Evolutionary conservation across 2,113 vertebrate genomes (phyloP).

Genomic region (Montifringilla adamsi): DNA sequence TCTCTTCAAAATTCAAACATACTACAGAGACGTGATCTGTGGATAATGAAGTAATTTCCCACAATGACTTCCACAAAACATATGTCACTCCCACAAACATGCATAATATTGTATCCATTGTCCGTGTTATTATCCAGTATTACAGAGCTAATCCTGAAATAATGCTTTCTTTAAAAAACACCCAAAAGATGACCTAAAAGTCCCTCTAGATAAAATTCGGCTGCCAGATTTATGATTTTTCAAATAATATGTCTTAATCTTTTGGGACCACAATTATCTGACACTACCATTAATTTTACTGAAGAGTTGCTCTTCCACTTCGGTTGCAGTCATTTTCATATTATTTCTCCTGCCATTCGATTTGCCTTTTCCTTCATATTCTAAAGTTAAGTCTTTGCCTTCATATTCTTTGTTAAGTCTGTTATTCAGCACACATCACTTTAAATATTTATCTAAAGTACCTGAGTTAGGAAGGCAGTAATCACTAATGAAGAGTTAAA

Average conservation of each 20-base stretch:
- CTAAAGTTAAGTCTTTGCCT: not conserved
- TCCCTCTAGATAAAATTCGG: not conserved
- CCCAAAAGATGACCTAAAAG: not conserved
- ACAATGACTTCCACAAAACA: no score
- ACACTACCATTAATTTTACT: not conserved
- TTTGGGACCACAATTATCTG: not conserved
- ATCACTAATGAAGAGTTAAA: not conserved
- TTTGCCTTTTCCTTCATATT: not conserved
- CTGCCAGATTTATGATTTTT: not conserved
- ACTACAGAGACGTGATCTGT: not conserved
- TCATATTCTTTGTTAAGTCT: not conserved
- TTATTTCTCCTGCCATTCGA: not conserved
- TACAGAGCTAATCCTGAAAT: not conserved
- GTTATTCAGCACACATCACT: not conserved
- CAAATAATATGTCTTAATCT: not conserved
- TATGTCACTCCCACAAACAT: not conserved
- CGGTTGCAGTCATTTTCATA: not conserved
- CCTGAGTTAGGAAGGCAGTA: not conserved
- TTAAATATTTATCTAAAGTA: not conserved
- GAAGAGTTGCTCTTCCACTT: not conserved
- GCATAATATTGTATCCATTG: not conserved
- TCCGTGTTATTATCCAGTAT: not conserved
- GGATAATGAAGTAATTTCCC: not conserved
- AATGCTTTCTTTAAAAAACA: not conserved
- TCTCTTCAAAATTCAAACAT: not conserved